A percentile compares a stretch with the other conserved stretches of the same genome.
Evolutionary conservation across 2,113 vertebrate species (phyloP).

Genomic region (Malurus elegans): DNA sequence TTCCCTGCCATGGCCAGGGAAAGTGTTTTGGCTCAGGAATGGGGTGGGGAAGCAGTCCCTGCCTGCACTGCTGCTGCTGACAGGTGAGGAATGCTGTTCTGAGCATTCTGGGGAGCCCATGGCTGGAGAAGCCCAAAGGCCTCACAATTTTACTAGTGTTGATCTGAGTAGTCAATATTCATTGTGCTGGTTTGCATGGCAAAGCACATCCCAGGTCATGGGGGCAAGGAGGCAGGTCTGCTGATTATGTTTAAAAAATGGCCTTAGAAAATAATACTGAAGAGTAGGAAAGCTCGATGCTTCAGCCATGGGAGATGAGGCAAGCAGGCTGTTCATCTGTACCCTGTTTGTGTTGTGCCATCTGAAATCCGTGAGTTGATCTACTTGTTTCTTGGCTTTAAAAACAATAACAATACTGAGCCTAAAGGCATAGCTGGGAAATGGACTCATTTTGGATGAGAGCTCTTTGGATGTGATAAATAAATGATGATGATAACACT

Average conservation of each 20-base stretch:
- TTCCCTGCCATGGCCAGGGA: neutral
- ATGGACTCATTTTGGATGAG: neutral
- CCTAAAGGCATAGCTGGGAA: neutral
- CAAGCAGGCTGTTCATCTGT: neutral
- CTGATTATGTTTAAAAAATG: neutral
- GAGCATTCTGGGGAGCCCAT: neutral
- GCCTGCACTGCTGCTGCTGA: neutral
- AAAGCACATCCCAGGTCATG: neutral
- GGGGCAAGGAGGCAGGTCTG: neutral
- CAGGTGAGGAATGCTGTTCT: neutral
- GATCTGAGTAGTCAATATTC: neutral
- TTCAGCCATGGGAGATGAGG: neutral
- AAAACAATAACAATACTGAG: neutral
- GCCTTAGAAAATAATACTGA: neutral
- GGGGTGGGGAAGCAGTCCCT: neutral
- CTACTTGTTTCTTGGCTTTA: neutral
- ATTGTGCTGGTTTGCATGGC: neutral
- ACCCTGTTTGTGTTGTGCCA: neutral
- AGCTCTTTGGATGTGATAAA: constrained; percentile 9
- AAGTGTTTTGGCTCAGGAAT: neutral
- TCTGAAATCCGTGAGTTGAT: neutral
- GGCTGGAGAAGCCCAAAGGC: neutral
- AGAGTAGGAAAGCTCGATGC: neutral
- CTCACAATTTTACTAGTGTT: neutral
- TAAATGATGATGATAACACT: neutral